Evolutionary conservation across 2,888 invertebrate species (phyloP), one percentile per base, ranked within the genome.

Genomic region (Rhingia campestris): DNA sequence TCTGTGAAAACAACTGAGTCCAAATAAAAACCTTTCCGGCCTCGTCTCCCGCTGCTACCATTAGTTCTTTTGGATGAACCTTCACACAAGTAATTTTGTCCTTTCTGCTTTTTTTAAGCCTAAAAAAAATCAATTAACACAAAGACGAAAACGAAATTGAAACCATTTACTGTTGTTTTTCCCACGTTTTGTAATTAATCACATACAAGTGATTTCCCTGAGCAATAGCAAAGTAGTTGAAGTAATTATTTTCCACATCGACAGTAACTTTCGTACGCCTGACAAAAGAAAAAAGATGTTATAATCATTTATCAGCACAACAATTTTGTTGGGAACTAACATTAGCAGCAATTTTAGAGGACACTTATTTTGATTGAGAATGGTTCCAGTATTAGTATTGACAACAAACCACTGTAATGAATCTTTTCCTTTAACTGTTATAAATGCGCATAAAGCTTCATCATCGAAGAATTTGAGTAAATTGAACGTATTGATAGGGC

Each of bases 41-140:
- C 43, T 91, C 92, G 90, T 95, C 95, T 7, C 96, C 96, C 0
- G 94, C 94, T 3, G 95, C 94, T 7, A 96, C 91, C 87, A 93
- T 91, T 87, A 93, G 91, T 74, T 95, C 94, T 22, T 90, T 91
- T 0, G 95, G 95, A 91, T 96, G 95, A 73, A 94, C 93, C 0
- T 93, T 92, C 4, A 96, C 92, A 86, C 94, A 94, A 0, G 95
- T 95, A 45, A 95, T 92, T 0, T 81, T 12, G 2, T 63, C 39
- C 0, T 59, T 45, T 0, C 75, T 22, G 4, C 81, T 51, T 56
- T 87, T 90, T 9, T 61, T 85, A 10, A 87, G 88, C 3, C 89
- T 89, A 59, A 45, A 86, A 73, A 72, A 43, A 32, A 12, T 0
- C 7, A 6, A 58, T 32, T 14, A 49, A 9, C 12, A n/a, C 47